Evolutionary conservation across 2,797 vertebrate genomes (phyloP).

Genomic region (Sebastes cheni): DNA sequence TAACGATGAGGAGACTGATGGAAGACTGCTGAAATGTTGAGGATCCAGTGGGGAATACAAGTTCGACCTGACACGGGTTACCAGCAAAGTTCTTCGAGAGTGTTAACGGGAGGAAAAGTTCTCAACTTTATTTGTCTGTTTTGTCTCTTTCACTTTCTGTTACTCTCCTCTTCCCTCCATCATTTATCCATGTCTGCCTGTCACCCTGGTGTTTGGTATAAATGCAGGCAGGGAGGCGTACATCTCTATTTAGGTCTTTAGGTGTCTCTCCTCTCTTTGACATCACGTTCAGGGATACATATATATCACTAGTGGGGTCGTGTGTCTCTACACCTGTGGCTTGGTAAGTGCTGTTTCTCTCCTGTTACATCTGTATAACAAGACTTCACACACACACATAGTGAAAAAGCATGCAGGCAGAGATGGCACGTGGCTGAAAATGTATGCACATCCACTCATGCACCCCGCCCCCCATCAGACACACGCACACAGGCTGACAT

Average conservation of each 20-base stretch:
- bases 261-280: background rate
- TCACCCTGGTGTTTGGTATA: background rate
- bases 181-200: background rate
- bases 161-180: background rate
- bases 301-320: background rate
- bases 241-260: background rate
- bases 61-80: conserved; percentile 20
- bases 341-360: background rate
- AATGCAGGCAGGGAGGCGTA: background rate
- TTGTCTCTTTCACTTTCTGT: background rate
- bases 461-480: background rate
- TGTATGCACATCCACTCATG: background rate
- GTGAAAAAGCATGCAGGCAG: background rate
- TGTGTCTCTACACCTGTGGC: background rate
- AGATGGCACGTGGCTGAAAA: background rate
- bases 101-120: conserved; percentile 11
- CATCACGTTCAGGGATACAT: background rate
- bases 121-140: conserved; percentile 11
- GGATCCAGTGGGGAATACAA: conserved; percentile 14
- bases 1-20: conserved; percentile 15
- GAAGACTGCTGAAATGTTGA: conserved; percentile 18
- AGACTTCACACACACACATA: background rate
- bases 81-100: conserved; percentile 10
- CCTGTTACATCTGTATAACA: background rate
- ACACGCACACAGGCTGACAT: background rate